Conservation (phyloP, 1,140 invertebrate genomes). For the Mycetomoellerius zeteki region DNA sequence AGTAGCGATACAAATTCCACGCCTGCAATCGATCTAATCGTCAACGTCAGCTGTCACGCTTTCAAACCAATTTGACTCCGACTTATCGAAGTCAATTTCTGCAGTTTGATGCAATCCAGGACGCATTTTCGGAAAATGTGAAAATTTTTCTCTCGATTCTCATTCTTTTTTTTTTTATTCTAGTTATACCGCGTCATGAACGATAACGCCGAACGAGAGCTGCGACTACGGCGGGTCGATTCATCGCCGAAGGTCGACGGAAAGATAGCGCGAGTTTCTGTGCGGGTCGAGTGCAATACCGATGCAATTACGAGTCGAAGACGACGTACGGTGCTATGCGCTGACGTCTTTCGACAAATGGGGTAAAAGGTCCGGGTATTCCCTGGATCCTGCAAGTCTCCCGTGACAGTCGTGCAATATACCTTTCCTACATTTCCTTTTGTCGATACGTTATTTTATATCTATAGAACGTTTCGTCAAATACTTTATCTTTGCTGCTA, state of each 20-base stretch:
- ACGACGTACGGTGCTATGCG: conserved; percentile 17
- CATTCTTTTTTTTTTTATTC: not conserved
- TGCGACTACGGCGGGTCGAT: conserved; percentile 11
- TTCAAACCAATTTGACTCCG: not conserved
- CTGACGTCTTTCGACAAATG: conserved; percentile 33
- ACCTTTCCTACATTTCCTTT: not conserved
- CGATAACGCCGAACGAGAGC: conserved; percentile 18
- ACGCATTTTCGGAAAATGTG: not conserved
- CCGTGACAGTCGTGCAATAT: not conserved
- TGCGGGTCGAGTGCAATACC: conserved; percentile 48
- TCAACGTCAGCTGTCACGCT: conserved; percentile 5
- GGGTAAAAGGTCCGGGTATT: not conserved
- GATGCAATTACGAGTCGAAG: conserved; percentile 66
- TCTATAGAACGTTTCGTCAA: not conserved
- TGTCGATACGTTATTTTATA: not conserved
- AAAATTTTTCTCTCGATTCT: not conserved
- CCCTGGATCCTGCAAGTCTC: not conserved
- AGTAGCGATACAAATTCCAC: conserved; percentile 3
- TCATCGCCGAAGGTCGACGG: conserved; percentile 32
- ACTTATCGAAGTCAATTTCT: not conserved
- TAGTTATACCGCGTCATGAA: not conserved
- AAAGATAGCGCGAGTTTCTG: conserved; percentile 37
- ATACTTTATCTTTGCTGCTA: not conserved
- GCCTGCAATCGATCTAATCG: not conserved
- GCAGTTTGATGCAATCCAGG: not conserved